Conservation (phyloP, 2,797 vertebrate species). For the Enteromius radiatus region DNA sequence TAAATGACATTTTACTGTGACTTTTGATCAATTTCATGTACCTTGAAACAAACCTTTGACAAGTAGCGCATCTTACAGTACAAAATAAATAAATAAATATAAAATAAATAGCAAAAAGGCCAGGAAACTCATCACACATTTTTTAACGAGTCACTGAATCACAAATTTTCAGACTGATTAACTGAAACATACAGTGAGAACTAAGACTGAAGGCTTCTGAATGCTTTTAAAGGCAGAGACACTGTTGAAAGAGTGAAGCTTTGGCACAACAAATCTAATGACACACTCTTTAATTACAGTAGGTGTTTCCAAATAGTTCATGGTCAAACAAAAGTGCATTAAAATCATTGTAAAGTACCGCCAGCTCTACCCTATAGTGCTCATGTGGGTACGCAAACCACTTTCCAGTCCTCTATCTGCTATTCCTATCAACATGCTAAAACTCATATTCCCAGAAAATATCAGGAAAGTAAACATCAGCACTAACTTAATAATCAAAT, state of each 20-base stretch:
- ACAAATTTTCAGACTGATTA: not conserved
- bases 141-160: not conserved
- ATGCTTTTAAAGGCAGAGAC: not conserved
- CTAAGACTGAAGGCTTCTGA: not conserved
- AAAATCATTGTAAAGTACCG: not conserved
- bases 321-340: not conserved
- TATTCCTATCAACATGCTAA: not conserved
- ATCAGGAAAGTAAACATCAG: not conserved
- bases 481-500: conserved; percentile 1
- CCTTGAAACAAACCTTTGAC: not conserved
- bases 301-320: not conserved
- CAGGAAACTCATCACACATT: not conserved
- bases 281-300: not conserved
- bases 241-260: not conserved
- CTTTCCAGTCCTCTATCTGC: not conserved
- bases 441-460: not conserved
- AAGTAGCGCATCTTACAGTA: not conserved
- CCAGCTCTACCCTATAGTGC: not conserved
- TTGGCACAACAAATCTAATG: not conserved
- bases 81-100: not conserved
- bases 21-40: not conserved
- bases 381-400: not conserved
- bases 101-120: not conserved
- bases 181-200: not conserved
- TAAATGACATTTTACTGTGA: not conserved